Percentiles rank a stretch among this genome's conserved stretches.
phyloP scores from a whole-genome alignment of 2,113 vertebrate genomes.

The Phodopus roborovskii region DNA sequence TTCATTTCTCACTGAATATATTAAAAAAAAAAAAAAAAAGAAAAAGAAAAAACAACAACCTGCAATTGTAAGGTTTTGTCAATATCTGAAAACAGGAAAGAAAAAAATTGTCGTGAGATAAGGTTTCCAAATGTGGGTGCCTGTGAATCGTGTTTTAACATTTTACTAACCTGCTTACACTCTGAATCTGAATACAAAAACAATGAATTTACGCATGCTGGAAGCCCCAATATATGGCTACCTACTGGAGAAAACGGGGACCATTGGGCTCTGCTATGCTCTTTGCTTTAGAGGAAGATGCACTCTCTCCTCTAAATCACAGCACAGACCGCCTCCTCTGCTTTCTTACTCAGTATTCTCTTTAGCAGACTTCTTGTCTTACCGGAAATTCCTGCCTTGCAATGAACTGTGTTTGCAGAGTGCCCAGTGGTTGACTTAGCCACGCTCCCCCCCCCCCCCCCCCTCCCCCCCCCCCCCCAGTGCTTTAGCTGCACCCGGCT shows the following conservation, averaged over 20 bases:
- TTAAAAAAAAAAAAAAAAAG: neutral
- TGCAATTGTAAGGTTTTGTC: neutral
- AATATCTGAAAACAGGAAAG: neutral
- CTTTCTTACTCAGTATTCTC: neutral
- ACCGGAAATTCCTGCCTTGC: neutral
- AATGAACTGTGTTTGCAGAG: neutral
- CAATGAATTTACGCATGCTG: neutral
- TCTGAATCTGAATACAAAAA: conserved; percentile 17
- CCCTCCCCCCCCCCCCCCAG: too few relatives aligned
- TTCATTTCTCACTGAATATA: conserved; percentile 53
- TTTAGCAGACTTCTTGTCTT: neutral
- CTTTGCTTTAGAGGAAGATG: neutral
- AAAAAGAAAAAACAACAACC: neutral
- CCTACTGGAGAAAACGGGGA: neutral
- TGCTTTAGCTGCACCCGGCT: neutral
- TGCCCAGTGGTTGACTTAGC: accelerated
- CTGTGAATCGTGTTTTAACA: conserved; percentile 35
- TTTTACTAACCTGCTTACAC: conserved; percentile 5
- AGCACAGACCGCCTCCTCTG: neutral
- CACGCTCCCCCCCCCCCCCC: too few relatives aligned
- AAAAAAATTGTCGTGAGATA: conserved; percentile 14
- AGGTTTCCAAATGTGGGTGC: conserved; percentile 38
- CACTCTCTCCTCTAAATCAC: neutral
- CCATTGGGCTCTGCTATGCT: neutral
- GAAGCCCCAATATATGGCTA: neutral